Evolutionary conservation across 2,888 invertebrate genomes (phyloP).

Genomic region (Microchrysa polita): DNA sequence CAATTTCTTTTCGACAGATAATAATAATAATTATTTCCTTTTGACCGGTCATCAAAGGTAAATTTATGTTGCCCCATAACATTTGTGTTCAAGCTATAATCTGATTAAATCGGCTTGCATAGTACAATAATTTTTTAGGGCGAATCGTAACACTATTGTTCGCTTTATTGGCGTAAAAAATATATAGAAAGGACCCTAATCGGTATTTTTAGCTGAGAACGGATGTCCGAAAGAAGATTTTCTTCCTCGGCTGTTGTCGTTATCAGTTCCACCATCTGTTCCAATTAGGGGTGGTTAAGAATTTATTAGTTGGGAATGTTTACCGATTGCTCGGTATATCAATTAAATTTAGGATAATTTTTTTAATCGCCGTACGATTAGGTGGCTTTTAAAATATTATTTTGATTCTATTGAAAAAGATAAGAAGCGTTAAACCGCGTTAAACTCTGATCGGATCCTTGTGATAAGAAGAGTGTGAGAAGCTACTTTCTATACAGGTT

Average conservation of each 20-base stretch:
- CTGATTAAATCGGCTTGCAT: constrained; percentile 22
- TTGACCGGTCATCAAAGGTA: constrained; percentile 38
- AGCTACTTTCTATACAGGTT: too few species aligned
- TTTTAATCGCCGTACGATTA: too few species aligned
- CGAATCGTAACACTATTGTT: neutral
- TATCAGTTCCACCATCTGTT: constrained; percentile 30
- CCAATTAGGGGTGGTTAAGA: constrained; percentile 22
- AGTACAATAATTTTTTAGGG: constrained; percentile 10
- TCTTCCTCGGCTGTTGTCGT: neutral
- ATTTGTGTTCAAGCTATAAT: constrained; percentile 16
- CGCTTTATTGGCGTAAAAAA: constrained; percentile 26
- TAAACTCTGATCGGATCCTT: too few species aligned
- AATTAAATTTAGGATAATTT: too few species aligned
- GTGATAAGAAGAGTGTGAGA: too few species aligned
- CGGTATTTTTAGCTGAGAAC: neutral
- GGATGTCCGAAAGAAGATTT: constrained; percentile 5
- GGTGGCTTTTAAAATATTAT: too few species aligned
- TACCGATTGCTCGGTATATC: too few species aligned
- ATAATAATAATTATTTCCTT: constrained; percentile 34
- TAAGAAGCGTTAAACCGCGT: too few species aligned
- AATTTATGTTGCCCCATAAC: neutral
- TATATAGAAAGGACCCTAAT: neutral
- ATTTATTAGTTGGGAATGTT: neutral
- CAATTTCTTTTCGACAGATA: constrained; percentile 5
- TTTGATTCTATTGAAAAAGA: too few species aligned